Conservation (phyloP, 2,888 invertebrate genomes). For the Cephus pygmeus region DNA sequence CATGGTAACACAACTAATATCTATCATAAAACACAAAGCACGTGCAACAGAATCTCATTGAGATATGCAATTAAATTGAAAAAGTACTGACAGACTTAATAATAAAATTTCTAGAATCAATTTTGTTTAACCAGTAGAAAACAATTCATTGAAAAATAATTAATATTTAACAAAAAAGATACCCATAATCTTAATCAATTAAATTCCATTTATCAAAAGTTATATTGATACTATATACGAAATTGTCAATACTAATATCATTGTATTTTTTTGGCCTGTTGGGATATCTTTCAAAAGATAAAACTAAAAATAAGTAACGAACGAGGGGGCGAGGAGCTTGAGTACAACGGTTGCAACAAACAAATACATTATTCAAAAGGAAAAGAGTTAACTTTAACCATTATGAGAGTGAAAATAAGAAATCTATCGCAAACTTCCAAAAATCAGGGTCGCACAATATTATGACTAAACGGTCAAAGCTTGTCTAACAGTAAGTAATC, state of each 20-base stretch:
- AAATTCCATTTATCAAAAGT: too few relatives aligned
- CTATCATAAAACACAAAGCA: background rate
- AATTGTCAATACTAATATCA: background rate
- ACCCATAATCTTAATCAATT: background rate
- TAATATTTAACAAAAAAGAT: background rate
- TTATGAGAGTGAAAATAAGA: background rate
- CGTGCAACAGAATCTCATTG: background rate
- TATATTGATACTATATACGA: too few relatives aligned
- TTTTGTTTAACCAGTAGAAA: background rate
- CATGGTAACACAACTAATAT: background rate
- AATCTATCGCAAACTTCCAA: background rate
- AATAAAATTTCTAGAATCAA: background rate
- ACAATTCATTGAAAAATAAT: background rate
- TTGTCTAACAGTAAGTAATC: background rate
- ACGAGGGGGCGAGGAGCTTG: background rate
- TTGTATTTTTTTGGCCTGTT: background rate
- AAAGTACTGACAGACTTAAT: background rate
- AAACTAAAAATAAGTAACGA: background rate
- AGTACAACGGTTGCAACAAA: background rate
- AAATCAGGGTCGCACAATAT: background rate
- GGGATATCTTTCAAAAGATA: background rate
- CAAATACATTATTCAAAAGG: background rate
- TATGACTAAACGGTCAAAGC: background rate
- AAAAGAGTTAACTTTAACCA: background rate
- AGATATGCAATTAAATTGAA: background rate